A percentile compares a stretch with the other conserved stretches of the same genome.
Conservation (phyloP, 1,140 invertebrate genomes). For the Heliconius hewitsoni region DNA sequence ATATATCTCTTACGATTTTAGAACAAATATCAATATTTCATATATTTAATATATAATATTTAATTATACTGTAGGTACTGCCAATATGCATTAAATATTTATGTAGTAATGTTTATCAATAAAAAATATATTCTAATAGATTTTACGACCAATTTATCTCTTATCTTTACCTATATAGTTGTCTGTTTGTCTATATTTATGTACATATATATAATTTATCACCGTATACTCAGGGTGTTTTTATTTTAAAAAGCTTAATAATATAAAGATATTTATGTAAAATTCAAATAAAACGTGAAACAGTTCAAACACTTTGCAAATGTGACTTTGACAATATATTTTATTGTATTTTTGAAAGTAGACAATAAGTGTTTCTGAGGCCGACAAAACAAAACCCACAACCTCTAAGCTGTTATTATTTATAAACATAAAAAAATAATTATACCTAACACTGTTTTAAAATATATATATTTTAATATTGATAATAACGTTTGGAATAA, state of each 20-base stretch:
- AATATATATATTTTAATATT: neutral
- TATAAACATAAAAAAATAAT: neutral
- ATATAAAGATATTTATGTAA: slow-evolving; percentile 17
- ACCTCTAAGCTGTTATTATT: neutral
- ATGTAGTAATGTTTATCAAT: slow-evolving; percentile 7
- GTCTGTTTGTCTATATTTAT: slow-evolving; percentile 11
- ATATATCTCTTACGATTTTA: slow-evolving; percentile 34
- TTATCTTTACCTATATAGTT: no score
- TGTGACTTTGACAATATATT: slow-evolving; percentile 71
- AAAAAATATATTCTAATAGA: slow-evolving; percentile 21
- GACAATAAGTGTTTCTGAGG: neutral
- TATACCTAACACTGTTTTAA: neutral
- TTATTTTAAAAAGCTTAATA: slow-evolving; percentile 13
- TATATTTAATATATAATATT: slow-evolving; percentile 20
- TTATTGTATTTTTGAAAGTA: slow-evolving; percentile 33
- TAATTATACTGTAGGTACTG: slow-evolving; percentile 41
- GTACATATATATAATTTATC: slow-evolving; percentile 17
- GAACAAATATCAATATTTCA: slow-evolving; percentile 7
- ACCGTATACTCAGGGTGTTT: slow-evolving; percentile 30
- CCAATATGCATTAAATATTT: slow-evolving; percentile 13
- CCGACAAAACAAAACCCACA: neutral
- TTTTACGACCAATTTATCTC: slow-evolving; percentile 34
- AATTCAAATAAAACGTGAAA: neutral
- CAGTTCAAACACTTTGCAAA: slow-evolving; percentile 45
- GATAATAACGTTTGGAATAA: neutral